phyloP scores from a whole-genome alignment of 2,797 vertebrate genomes.

The Gallinago nigripennis region DNA sequence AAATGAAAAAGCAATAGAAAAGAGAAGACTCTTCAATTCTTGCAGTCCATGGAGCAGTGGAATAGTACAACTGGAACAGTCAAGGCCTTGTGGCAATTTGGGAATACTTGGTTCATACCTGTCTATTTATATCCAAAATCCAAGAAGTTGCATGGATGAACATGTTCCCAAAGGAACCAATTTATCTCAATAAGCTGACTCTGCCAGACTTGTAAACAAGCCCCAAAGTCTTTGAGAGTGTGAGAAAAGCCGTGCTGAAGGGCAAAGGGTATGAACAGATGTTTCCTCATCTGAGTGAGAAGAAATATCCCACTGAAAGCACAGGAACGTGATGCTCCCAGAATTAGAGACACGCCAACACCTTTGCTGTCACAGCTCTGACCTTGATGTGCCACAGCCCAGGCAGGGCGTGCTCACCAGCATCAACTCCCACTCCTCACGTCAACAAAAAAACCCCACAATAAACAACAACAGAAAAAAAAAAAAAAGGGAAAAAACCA shows the following conservation, averaged over 20 bases:
- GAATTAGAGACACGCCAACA: neutral
- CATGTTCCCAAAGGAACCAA: neutral
- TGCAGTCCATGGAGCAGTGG: neutral
- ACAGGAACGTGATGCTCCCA: rapidly evolving
- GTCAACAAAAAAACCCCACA: neutral
- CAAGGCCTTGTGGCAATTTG: neutral
- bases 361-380: too few species aligned
- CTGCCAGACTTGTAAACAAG: neutral
- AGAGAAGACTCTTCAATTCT: neutral
- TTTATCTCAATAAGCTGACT: neutral
- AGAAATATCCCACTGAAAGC: neutral
- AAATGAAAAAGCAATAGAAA: neutral
- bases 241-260: neutral
- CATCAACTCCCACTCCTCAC: neutral
- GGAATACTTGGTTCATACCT: neutral
- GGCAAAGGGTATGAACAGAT: neutral
- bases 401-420: neutral
- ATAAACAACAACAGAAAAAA: neutral
- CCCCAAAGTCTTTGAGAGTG: neutral
- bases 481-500: neutral
- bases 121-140: neutral
- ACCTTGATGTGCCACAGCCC: neutral
- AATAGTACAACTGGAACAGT: neutral
- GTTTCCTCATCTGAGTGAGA: neutral
- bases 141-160: neutral